Percentiles rank a stretch among this genome's conserved stretches.
Evolutionary conservation across 2,888 invertebrate genomes (phyloP).

Genomic region (Leucophenga montana): DNA sequence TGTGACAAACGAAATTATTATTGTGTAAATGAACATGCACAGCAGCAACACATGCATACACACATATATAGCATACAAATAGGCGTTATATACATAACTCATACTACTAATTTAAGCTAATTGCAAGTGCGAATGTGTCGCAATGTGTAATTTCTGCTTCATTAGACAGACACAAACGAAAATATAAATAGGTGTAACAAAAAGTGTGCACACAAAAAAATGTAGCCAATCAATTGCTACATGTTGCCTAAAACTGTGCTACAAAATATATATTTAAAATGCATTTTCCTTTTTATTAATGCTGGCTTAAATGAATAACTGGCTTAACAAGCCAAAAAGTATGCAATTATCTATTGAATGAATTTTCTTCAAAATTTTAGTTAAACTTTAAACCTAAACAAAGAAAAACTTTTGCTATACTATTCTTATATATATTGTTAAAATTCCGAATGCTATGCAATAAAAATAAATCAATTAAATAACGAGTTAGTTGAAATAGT

Average conservation of each 20-base stretch:
- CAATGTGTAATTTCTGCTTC: constrained; percentile 46
- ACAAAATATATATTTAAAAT: constrained; percentile 1
- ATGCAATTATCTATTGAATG: neutral
- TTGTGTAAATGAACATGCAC: no score
- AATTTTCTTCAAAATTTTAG: neutral
- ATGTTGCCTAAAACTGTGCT: neutral
- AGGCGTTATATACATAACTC: neutral
- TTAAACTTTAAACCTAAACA: neutral
- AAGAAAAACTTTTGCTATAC: neutral
- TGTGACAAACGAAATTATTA: neutral
- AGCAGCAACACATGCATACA: no score
- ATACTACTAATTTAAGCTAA: constrained; percentile 41
- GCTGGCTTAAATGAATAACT: no score
- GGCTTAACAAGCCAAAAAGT: neutral
- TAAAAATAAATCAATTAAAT: neutral
- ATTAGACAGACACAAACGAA: constrained; percentile 40
- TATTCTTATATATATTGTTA: neutral
- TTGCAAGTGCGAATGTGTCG: constrained; percentile 60
- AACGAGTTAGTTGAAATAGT: no score
- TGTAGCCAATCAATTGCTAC: neutral
- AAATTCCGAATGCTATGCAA: neutral
- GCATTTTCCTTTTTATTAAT: no score
- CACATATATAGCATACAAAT: no score
- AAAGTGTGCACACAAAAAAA: neutral
- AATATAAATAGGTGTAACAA: neutral